Evolutionary conservation across 2,888 invertebrate species (phyloP).

Genomic region (Clitarchus hookeri): DNA sequence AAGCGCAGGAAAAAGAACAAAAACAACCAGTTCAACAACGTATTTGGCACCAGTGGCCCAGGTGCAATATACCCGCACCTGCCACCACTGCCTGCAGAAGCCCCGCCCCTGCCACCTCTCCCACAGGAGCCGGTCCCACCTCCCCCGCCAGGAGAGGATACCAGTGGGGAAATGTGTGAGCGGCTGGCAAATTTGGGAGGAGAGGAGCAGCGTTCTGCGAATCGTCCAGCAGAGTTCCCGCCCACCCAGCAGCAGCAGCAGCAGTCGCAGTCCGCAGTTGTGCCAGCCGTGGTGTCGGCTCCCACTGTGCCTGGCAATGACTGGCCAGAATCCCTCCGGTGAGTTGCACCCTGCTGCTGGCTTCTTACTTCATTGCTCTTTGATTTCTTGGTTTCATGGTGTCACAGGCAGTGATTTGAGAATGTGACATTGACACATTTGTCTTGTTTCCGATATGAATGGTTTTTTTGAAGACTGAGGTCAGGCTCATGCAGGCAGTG

Average conservation of each 20-base stretch:
- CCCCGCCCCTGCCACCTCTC: slow-evolving; percentile 51
- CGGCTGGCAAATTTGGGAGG: background rate
- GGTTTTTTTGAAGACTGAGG: too few species aligned
- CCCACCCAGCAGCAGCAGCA: background rate
- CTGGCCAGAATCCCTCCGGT: slow-evolving; percentile 78
- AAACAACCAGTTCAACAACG: slow-evolving; percentile 51
- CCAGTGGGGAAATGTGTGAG: background rate
- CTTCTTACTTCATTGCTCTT: too few species aligned
- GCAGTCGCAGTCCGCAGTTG: background rate
- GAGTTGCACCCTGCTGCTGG: slow-evolving; percentile 26
- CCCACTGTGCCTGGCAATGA: slow-evolving; percentile 59
- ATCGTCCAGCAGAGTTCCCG: background rate
- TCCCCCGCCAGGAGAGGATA: slow-evolving; percentile 56
- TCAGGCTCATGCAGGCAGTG: too few species aligned
- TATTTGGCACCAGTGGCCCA: slow-evolving; percentile 18
- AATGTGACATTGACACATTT: too few species aligned
- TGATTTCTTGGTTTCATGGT: too few species aligned
- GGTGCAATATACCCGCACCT: slow-evolving; percentile 56
- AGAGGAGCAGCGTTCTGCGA: background rate
- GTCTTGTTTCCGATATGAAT: too few species aligned
- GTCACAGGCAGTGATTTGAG: too few species aligned
- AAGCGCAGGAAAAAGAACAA: slow-evolving; percentile 76
- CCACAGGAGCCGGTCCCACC: slow-evolving; percentile 62
- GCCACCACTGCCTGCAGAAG: slow-evolving; percentile 56
- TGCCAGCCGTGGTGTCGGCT: slow-evolving; percentile 49